Percentiles rank a stretch among this genome's conserved stretches.
Conservation (phyloP, 2,888 invertebrate genomes). For the Limnephilus marmoratus region DNA sequence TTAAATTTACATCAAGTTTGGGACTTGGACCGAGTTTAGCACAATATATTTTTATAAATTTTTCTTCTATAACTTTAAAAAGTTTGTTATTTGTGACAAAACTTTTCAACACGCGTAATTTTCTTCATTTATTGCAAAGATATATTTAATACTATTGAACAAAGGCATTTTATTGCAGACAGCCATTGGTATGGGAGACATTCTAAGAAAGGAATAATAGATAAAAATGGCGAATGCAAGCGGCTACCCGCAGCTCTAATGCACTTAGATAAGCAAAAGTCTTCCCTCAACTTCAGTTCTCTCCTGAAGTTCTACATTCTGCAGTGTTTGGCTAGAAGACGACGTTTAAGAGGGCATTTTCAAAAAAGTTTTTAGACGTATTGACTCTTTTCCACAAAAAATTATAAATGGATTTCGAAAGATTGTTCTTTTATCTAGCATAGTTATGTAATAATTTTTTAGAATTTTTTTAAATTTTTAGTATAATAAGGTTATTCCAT, state of each 20-base stretch:
- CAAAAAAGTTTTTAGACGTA: no score
- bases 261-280: slow-evolving; percentile 32
- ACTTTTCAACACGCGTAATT: not conserved
- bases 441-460: no score
- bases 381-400: no score
- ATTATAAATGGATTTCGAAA: no score
- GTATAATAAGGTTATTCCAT: no score
- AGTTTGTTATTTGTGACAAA: not conserved
- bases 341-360: no score
- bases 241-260: slow-evolving; percentile 5
- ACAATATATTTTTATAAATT: not conserved
- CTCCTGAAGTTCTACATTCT: not conserved
- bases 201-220: not conserved
- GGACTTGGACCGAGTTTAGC: no score
- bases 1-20: no score
- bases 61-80: not conserved
- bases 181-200: not conserved
- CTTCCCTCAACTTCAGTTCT: slow-evolving; percentile 8
- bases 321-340: not conserved
- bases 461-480: no score
- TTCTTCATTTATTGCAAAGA: not conserved
- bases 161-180: not conserved
- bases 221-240: not conserved
- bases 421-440: no score
- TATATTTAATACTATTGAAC: not conserved